Percentiles rank a stretch among this genome's conserved stretches.
phyloP scores from a whole-genome alignment of 2,797 vertebrate genomes.

The Lutjanus argentimaculatus region DNA sequence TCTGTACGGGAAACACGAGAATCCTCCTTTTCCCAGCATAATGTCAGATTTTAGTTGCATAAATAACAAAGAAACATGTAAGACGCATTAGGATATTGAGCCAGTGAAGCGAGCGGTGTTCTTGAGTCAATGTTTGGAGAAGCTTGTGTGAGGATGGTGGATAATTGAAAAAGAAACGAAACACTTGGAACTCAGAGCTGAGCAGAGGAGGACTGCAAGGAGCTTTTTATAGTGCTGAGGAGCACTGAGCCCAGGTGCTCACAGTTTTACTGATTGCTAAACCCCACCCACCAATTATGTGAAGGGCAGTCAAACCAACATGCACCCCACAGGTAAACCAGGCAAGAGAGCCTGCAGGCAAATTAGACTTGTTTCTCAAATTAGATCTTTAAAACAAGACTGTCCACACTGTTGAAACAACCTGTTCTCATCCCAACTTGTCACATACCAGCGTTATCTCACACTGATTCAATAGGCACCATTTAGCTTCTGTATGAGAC shows the following conservation, averaged over 20 bases:
- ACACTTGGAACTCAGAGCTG: not conserved
- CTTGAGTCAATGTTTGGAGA: not conserved
- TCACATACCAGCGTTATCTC: too few species aligned
- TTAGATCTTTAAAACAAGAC: too few species aligned
- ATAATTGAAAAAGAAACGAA: not conserved
- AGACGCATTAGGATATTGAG: not conserved
- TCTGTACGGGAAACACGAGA: not conserved
- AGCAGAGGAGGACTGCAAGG: not conserved
- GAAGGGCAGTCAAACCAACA: constrained; percentile 10
- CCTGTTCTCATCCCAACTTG: too few species aligned
- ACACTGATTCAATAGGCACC: too few species aligned
- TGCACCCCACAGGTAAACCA: not conserved
- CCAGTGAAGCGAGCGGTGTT: not conserved
- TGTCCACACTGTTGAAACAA: too few species aligned
- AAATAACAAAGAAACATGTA: not conserved
- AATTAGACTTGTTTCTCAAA: too few species aligned
- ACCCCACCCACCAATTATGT: constrained; percentile 11
- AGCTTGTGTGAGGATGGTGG: not conserved
- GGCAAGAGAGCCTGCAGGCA: too few species aligned
- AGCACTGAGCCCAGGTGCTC: constrained; percentile 16
- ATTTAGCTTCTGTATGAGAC: too few species aligned
- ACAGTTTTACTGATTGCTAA: constrained; percentile 13
- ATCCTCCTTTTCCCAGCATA: not conserved
- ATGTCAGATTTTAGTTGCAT: not conserved
- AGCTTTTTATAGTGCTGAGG: constrained; percentile 5